phyloP scores from a whole-genome alignment of 92 coral and sea anemone species.

The Virgularia gustaviana region DNA sequence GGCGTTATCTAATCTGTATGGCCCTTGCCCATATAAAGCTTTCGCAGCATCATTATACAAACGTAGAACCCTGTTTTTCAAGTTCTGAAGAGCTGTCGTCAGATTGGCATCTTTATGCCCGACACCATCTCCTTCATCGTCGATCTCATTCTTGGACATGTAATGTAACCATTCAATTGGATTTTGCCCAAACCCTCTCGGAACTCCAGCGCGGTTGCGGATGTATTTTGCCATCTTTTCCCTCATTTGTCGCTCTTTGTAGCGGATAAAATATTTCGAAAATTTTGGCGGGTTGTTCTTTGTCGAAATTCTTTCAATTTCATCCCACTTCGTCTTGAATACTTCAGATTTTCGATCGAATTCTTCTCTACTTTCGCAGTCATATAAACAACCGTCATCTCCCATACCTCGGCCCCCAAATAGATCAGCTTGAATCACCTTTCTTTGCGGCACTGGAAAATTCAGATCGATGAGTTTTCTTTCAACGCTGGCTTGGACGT shows the following conservation, averaged over 20 bases:
- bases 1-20: slow-evolving; percentile 23
- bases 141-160: slow-evolving; percentile 45
- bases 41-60: slow-evolving; percentile 44
- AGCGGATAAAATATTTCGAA: slow-evolving; percentile 24
- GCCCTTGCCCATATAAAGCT: slow-evolving; percentile 55
- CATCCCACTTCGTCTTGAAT: slow-evolving; percentile 35
- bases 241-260: slow-evolving; percentile 43
- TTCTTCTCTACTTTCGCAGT: slow-evolving; percentile 39
- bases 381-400: slow-evolving; percentile 44
- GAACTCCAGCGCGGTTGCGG: slow-evolving; percentile 32
- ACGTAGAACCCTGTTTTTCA: slow-evolving; percentile 26
- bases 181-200: slow-evolving; percentile 47
- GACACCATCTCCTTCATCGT: slow-evolving; percentile 28
- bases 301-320: slow-evolving; percentile 20
- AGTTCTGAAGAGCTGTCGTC: slow-evolving; percentile 33
- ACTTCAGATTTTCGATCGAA: slow-evolving; percentile 28
- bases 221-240: slow-evolving; percentile 45
- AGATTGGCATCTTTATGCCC: slow-evolving; percentile 38
- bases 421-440: slow-evolving; percentile 29
- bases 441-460: slow-evolving; percentile 38
- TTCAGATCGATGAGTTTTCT: slow-evolving; percentile 39
- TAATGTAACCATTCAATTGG: slow-evolving; percentile 48
- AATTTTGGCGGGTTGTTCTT: slow-evolving; percentile 36
- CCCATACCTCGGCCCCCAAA: slow-evolving; percentile 43
- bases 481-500: slow-evolving; percentile 44